Evolutionary conservation across 2,888 invertebrate species (phyloP).

Genomic region (Acrobasis suavella): DNA sequence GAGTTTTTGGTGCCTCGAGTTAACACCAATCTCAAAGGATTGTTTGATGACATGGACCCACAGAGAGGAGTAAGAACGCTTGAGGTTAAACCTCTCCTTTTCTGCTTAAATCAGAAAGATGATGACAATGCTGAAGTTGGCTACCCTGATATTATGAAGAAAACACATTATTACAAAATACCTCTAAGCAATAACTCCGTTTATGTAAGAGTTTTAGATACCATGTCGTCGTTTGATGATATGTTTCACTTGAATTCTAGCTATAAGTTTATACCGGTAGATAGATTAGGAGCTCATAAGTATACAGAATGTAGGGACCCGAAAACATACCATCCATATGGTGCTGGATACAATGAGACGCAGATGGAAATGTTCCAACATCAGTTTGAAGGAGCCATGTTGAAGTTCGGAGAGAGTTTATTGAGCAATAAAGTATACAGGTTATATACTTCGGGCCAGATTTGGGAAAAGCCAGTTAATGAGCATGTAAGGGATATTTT

Average conservation of each 20-base stretch:
- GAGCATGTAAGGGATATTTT: constrained; percentile 68
- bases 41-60: constrained; percentile 79
- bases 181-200: constrained; percentile 54
- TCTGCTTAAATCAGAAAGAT: constrained; percentile 73
- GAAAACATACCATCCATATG: constrained; percentile 56
- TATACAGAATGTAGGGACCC: constrained; percentile 74
- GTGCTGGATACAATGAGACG: constrained; percentile 67
- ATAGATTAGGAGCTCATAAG: constrained; percentile 68
- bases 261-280: constrained; percentile 56
- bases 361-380: constrained; percentile 75
- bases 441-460: constrained; percentile 71
- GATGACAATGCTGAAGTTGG: constrained; percentile 70
- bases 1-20: constrained; percentile 85
- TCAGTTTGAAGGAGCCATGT: constrained; percentile 78
- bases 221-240: constrained; percentile 71
- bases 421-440: constrained; percentile 74
- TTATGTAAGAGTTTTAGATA: constrained; percentile 67
- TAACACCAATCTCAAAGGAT: constrained; percentile 77
- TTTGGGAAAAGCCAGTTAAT: constrained; percentile 68
- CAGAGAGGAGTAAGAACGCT: constrained; percentile 60
- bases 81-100: constrained; percentile 59
- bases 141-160: constrained; percentile 71
- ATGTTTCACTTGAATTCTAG: constrained; percentile 57
- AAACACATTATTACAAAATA: constrained; percentile 69
- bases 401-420: constrained; percentile 73